Conservation (phyloP, 1,140 invertebrate species). For the Drosophila truncata region DNA sequence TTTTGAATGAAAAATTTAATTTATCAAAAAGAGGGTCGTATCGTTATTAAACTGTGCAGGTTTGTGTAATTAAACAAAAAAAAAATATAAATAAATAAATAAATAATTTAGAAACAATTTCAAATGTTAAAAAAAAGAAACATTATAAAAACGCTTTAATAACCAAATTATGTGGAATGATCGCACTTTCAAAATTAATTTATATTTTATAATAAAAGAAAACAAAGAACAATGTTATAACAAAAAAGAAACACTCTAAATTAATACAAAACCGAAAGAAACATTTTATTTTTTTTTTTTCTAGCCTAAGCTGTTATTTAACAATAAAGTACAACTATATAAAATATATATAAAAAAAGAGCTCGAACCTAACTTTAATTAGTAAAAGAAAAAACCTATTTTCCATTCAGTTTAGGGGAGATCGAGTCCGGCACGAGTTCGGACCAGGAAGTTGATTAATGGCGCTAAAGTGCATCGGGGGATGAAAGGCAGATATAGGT, state of each 20-base stretch:
- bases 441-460: conserved; percentile 35
- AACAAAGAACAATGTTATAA: background rate
- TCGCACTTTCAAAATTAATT: background rate
- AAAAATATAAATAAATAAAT: background rate
- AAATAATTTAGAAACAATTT: background rate
- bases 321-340: conserved; percentile 39
- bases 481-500: conserved; percentile 22
- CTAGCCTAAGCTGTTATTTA: conserved; percentile 29
- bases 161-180: background rate
- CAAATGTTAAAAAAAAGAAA: background rate
- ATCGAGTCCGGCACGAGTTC: conserved; percentile 17
- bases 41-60: background rate
- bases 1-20: background rate
- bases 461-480: conserved; percentile 23
- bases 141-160: background rate
- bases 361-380: background rate
- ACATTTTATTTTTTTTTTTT: conserved; percentile 11
- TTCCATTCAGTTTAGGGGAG: background rate
- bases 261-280: background rate
- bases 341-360: conserved; percentile 1
- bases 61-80: background rate
- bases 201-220: background rate
- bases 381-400: background rate
- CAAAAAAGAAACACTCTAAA: background rate
- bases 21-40: background rate